These are phyloP conservation scores for Drosophila stalkeri DNA, from an alignment of 2,888 invertebrate species.

Conservation along the genomic window DNA sequence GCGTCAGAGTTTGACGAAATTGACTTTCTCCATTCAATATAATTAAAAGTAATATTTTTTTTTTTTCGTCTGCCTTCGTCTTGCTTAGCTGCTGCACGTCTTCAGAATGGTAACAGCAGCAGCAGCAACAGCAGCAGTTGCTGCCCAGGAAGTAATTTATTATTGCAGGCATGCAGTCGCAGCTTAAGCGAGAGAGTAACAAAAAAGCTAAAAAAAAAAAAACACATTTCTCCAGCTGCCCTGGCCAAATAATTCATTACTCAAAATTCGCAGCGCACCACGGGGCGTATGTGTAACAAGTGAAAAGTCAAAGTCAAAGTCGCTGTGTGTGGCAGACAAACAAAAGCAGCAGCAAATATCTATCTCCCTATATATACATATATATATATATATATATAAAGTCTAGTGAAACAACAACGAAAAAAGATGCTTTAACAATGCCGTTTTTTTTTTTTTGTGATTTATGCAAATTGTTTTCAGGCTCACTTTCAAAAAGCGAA, in stretches of 20 bases:
- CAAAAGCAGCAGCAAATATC: slow-evolving; percentile 3
- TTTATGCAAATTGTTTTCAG: slow-evolving; percentile 72
- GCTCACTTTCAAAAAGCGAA: slow-evolving; percentile 65
- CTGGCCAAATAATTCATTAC: slow-evolving; percentile 42
- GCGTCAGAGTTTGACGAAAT: slow-evolving; percentile 71
- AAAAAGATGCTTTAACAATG: slow-evolving; percentile 16
- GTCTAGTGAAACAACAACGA: not conserved
- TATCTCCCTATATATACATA: not conserved
- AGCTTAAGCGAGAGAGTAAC: slow-evolving; percentile 17
- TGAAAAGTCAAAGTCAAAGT: slow-evolving; percentile 66
- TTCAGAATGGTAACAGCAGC: slow-evolving; percentile 65
- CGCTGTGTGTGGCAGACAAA: slow-evolving; percentile 50
- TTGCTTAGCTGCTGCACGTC: slow-evolving; percentile 59
- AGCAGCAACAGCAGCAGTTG: not conserved
- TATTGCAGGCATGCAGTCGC: slow-evolving; percentile 61
- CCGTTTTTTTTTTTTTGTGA: slow-evolving; percentile 19
- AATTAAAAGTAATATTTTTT: slow-evolving; percentile 78
- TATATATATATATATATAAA: not conserved
- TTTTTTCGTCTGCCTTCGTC: slow-evolving; percentile 31
- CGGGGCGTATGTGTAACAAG: slow-evolving; percentile 78
- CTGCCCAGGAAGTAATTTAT: slow-evolving; percentile 76
- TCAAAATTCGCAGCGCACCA: slow-evolving; percentile 71
- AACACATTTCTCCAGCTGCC: slow-evolving; percentile 46
- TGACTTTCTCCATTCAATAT: slow-evolving; percentile 82
- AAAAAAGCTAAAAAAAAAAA: slow-evolving; percentile 23